Evolutionary conservation across 2,888 invertebrate genomes (phyloP).

Genomic region (Lepidonotus clava): DNA sequence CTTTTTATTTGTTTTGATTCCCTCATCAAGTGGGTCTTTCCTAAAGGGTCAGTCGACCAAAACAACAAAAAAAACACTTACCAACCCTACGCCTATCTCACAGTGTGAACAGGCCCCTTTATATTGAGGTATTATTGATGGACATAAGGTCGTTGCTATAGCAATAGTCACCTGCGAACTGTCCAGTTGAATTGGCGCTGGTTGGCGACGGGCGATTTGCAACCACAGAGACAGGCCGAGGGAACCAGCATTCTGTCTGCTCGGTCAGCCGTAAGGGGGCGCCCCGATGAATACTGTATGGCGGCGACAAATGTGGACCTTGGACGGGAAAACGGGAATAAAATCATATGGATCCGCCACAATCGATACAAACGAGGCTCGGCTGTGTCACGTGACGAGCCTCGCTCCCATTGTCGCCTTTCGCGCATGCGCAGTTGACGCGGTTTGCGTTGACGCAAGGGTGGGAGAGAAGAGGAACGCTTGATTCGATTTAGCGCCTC

Average conservation of each 20-base stretch:
- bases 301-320: background rate
- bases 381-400: conserved; percentile 23
- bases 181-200: background rate
- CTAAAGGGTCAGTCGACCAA: too few relatives aligned
- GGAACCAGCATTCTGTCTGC: conserved; percentile 2
- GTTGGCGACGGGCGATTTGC: background rate
- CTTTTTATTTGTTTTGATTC: too few relatives aligned
- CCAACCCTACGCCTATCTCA: too few relatives aligned
- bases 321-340: background rate
- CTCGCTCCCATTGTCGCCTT: background rate
- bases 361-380: conserved; percentile 42
- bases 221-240: background rate
- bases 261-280: background rate
- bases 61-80: too few relatives aligned
- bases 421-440: conserved; percentile 31
- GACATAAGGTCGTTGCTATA: conserved; percentile 9
- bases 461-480: background rate
- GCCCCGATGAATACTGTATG: conserved; percentile 7
- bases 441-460: background rate
- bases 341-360: conserved; percentile 35
- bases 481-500: conserved; percentile 9
- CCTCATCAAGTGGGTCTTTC: too few relatives aligned
- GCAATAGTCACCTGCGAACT: conserved; percentile 33
- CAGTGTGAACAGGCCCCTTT: too few relatives aligned
- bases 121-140: too few relatives aligned